Evolutionary conservation across 30 jellyfish, hydroid and myxozoan genomes (phyloP), one percentile per base, ranked within the genome.

Genomic region (Hydra vulgaris): DNA sequence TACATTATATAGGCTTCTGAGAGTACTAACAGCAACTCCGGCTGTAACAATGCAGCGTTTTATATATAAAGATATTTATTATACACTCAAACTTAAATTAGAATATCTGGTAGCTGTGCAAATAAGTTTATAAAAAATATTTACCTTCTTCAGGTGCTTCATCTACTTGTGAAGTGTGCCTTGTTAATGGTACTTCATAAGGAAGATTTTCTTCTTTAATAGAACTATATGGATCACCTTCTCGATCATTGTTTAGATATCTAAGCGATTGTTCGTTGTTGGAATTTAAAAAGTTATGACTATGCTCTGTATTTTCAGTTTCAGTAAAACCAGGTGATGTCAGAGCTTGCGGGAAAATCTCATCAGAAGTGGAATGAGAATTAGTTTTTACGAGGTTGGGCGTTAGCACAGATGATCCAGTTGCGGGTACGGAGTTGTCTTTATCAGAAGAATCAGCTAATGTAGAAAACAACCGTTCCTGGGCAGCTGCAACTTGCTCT

Each of bases 401-500:
- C 61, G 61, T n/a, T n/a, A n/a, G n/a, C n/a, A n/a, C n/a, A n/a
- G n/a, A n/a, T n/a, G n/a, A 40, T 3, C 61, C 12, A 40, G 5
- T 12, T 40, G 15, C 8, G 7, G 75, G 15, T n/a, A 23, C 5
- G 16, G 75, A 15, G 26, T 7, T 20, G 16, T 3, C 61, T 40
- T 40, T 40, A 40, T 5, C 12, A 3, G 61, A 40, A 3, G 61
- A 12, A 40, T 40, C 12, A 12, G 5, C 61, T 12, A 40, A 12
- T 40, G 61, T 40, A 12, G 61, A 40, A 40, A 40, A 40, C 61
- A 40, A 40, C 61, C 61, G 5, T 27, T 87, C 98, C 76, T 87
- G 95, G 17, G 86, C 83, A 18, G 85, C 80, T 17, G 96, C 96
- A 1, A 87, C 98, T 78, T 87, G 94, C 71, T 87, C 95, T 72